Conservation (phyloP, 2,797 vertebrate genomes). For the Melanogrammus aeglefinus region DNA sequence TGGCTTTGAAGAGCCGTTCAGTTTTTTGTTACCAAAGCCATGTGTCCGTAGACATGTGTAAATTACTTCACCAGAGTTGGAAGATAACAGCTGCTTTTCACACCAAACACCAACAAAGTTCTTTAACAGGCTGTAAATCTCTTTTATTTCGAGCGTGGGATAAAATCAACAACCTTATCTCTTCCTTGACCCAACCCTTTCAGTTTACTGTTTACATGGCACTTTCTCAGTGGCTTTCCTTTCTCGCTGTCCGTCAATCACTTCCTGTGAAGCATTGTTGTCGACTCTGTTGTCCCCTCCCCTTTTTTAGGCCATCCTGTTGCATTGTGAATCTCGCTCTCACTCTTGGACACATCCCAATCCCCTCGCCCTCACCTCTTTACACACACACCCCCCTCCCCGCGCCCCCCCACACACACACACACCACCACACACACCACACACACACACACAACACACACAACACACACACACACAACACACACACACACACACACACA, state of each 20-base stretch:
- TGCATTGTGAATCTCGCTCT: not conserved
- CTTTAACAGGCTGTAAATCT: not conserved
- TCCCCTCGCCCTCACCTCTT: too few relatives aligned
- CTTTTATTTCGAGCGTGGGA: not conserved
- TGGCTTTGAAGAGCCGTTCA: not conserved
- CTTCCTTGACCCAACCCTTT: not conserved
- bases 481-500: too few relatives aligned
- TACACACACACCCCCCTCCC: too few relatives aligned
- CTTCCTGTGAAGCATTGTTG: not conserved
- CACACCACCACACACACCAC: too few relatives aligned
- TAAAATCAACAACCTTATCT: not conserved
- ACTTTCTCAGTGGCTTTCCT: not conserved
- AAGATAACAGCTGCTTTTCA: not conserved
- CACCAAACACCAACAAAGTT: not conserved
- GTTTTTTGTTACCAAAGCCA: not conserved
- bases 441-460: too few relatives aligned
- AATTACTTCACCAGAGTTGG: not conserved
- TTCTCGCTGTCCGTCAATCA: not conserved
- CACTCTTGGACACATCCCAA: not conserved
- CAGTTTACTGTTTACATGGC: not conserved
- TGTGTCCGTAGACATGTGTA: not conserved
- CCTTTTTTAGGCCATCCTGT: not conserved
- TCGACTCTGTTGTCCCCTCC: not conserved
- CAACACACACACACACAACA: too few relatives aligned
- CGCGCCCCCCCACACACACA: too few relatives aligned